Evolutionary conservation across 1,140 invertebrate species (phyloP).

Genomic region (Lerema accius): DNA sequence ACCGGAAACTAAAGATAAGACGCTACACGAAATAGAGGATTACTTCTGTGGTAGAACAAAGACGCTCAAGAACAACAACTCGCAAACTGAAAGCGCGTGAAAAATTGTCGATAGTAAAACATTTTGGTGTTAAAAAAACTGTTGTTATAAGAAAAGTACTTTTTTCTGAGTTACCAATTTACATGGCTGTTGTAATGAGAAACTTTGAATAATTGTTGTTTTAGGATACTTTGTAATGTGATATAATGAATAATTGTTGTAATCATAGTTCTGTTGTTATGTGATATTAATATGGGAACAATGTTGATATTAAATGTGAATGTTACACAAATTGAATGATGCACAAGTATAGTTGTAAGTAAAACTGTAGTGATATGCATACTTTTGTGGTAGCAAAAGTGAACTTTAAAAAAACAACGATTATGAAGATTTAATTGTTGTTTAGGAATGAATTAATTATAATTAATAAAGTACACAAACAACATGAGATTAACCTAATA

Average conservation of each 20-base stretch:
- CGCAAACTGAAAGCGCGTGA: conserved; percentile 50
- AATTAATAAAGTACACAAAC: neutral
- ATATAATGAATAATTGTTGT: conserved; percentile 25
- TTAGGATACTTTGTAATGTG: neutral
- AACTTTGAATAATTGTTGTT: conserved; percentile 17
- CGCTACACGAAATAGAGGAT: conserved; percentile 91
- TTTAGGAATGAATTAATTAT: neutral
- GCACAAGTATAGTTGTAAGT: neutral
- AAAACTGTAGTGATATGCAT: too few species aligned
- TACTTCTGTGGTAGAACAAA: conserved; percentile 83
- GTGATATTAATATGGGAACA: conserved; percentile 31
- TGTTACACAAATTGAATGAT: neutral
- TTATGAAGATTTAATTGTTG: neutral
- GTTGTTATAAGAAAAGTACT: conserved; percentile 3
- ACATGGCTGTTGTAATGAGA: conserved; percentile 9
- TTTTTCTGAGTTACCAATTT: conserved; percentile 5
- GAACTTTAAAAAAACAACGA: too few species aligned
- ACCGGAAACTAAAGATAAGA: conserved; percentile 95
- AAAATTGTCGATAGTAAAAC: conserved; percentile 4
- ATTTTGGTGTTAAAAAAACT: neutral
- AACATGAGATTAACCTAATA: neutral
- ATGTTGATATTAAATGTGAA: conserved; percentile 23
- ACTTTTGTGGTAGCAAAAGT: too few species aligned
- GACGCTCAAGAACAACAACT: conserved; percentile 53
- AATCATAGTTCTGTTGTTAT: conserved; percentile 25